Evolutionary conservation across 1,140 invertebrate genomes (phyloP), one percentile per base, ranked within the genome.

Genomic region (Eriocheir sinensis): DNA sequence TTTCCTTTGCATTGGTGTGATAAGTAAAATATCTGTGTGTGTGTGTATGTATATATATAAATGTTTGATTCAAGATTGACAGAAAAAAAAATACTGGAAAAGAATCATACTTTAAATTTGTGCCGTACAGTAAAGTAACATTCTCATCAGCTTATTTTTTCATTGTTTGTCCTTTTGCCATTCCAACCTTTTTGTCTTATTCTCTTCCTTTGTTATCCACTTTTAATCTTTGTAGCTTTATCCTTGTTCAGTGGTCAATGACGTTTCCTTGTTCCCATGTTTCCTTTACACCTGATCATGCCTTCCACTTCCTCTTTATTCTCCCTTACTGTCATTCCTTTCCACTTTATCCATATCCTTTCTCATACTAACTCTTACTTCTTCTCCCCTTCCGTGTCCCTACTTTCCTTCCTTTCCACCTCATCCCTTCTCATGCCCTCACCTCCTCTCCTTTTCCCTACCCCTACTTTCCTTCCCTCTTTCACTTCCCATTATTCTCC

Each of bases 71-170:
- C 15, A 48, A 48, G n/a, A n/a, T n/a, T n/a, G n/a, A n/a, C n/a
- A n/a, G n/a, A n/a, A n/a, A n/a, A n/a, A n/a, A n/a, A n/a, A n/a
- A n/a, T n/a, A n/a, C n/a, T n/a, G n/a, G n/a, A n/a, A n/a, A n/a
- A n/a, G n/a, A n/a, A n/a, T n/a, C n/a, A n/a, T n/a, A n/a, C n/a
- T n/a, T n/a, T n/a, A n/a, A n/a, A n/a, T n/a, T n/a, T n/a, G n/a
- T n/a, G n/a, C n/a, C n/a, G n/a, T n/a, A n/a, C n/a, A n/a, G n/a
- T n/a, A n/a, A n/a, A n/a, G n/a, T n/a, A n/a, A n/a, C n/a, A n/a
- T n/a, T n/a, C n/a, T n/a, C n/a, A n/a, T n/a, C n/a, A n/a, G n/a
- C 38, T 96, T 27, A 53, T 93, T 72, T 30, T 91, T 89, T 91
- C 81, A 85, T n/a, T 95, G 15, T 60, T 93, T 48, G 32, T 94